These are phyloP conservation scores for Rhorus exstirpatorius DNA, from an alignment of 2,888 invertebrate species.

Conservation along the genomic window DNA sequence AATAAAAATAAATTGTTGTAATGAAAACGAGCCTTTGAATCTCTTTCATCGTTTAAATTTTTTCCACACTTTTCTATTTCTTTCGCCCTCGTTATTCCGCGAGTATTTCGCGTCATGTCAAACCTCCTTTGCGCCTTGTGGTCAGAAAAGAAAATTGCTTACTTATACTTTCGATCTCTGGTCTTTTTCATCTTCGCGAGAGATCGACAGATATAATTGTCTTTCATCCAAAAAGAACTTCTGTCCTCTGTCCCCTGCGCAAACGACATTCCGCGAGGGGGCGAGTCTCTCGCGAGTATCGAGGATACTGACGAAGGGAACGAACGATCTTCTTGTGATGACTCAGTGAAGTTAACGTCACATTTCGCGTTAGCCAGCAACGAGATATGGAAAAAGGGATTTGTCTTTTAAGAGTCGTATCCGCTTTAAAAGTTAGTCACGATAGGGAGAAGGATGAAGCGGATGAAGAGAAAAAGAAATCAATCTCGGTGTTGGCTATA, in stretches of 20 bases:
- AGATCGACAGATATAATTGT: conserved; percentile 14
- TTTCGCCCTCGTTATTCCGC: not conserved
- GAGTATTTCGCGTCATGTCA: too few relatives aligned
- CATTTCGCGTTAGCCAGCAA: conserved; percentile 10
- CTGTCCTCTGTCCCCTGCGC: not conserved
- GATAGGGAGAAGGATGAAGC: not conserved
- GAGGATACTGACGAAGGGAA: not conserved
- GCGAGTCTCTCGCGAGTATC: conserved; percentile 25
- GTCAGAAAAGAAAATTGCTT: not conserved
- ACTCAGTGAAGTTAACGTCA: not conserved
- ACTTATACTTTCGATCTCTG: conserved; percentile 6
- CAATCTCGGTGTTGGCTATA: conserved; percentile 28
- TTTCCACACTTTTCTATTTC: not conserved
- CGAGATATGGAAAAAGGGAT: conserved; percentile 10
- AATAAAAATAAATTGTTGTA: not conserved
- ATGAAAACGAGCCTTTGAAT: conserved; percentile 12
- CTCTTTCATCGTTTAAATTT: conserved; percentile 11
- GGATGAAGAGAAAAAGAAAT: conserved; percentile 4
- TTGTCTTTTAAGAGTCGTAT: conserved; percentile 11
- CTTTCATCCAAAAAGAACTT: not conserved
- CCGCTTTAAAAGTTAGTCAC: conserved; percentile 24
- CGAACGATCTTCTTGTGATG: conserved; percentile 16
- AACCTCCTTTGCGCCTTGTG: too few relatives aligned
- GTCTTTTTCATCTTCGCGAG: not conserved
- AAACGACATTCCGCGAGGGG: conserved; percentile 32